These are phyloP conservation scores for Sebastes oblongus DNA, from an alignment of 2,797 vertebrate species.

Conservation along the genomic window DNA sequence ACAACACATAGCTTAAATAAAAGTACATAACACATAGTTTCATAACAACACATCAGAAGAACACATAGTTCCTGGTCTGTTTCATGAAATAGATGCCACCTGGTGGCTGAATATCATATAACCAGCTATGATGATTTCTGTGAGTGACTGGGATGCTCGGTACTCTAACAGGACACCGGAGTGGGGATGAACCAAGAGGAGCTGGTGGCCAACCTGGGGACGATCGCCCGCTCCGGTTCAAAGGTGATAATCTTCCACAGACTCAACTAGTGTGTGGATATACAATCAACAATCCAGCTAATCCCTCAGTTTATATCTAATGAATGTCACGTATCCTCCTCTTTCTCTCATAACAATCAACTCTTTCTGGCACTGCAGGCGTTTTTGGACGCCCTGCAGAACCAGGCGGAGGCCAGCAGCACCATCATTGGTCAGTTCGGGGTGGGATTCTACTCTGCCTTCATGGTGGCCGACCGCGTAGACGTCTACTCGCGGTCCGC, in stretches of 20 bases:
- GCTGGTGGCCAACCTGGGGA: slow-evolving; percentile 92
- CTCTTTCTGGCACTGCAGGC: slow-evolving; percentile 77
- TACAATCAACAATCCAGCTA: not conserved
- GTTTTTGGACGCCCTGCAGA: slow-evolving; percentile 92
- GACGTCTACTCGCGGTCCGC: slow-evolving; percentile 90
- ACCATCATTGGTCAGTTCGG: slow-evolving; percentile 98
- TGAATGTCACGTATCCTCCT: not conserved
- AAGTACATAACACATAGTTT: too few species aligned
- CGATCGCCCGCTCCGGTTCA: slow-evolving; percentile 95
- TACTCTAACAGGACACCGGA: slow-evolving; percentile 89
- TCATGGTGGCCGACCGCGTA: slow-evolving; percentile 95
- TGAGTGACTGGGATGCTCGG: not conserved
- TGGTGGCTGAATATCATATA: slow-evolving; percentile 47
- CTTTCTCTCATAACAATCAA: not conserved
- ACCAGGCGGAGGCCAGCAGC: slow-evolving; percentile 89
- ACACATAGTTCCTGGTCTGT: too few species aligned
- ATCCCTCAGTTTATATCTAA: not conserved
- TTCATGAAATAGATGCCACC: slow-evolving; percentile 19
- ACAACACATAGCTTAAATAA: too few species aligned
- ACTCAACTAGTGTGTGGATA: not conserved
- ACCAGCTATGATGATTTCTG: not conserved
- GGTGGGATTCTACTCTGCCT: slow-evolving; percentile 97
- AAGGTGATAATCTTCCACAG: slow-evolving; percentile 82
- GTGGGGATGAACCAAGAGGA: slow-evolving; percentile 95
- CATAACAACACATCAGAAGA: too few species aligned